Conservation (phyloP, 2,113 vertebrate genomes). For the Pithys albifrons region DNA sequence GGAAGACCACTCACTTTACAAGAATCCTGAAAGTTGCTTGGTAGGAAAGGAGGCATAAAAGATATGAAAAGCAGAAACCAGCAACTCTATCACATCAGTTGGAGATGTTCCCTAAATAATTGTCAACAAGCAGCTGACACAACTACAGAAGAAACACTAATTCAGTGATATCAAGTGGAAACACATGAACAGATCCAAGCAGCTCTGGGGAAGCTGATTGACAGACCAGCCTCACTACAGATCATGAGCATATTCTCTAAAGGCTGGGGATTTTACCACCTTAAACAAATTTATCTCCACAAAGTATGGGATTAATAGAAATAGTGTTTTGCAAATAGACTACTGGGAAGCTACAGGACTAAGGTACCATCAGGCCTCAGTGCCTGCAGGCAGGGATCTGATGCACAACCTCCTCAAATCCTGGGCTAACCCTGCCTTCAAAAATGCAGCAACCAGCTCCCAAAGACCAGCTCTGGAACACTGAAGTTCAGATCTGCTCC, state of each 20-base stretch:
- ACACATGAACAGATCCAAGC: background rate
- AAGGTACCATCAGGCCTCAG: background rate
- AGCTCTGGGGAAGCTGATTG: background rate
- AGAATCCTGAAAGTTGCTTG: background rate
- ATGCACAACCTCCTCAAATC: background rate
- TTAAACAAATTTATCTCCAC: background rate
- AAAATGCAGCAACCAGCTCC: background rate
- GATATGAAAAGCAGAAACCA: background rate
- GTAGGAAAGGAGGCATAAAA: background rate
- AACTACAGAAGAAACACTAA: background rate
- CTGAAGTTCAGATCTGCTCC: background rate
- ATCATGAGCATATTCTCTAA: background rate
- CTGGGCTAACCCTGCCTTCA: background rate
- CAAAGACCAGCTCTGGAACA: background rate
- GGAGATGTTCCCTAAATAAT: background rate
- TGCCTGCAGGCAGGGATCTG: background rate
- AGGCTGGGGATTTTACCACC: background rate
- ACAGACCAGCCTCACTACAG: background rate
- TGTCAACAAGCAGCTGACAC: background rate
- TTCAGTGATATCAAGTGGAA: background rate
- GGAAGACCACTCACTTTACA: background rate
- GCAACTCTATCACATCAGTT: background rate
- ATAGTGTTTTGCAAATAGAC: background rate
- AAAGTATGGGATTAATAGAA: background rate
- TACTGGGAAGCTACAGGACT: background rate